Evolutionary conservation across 1,140 invertebrate genomes (phyloP).

Genomic region (Heliconius himera): DNA sequence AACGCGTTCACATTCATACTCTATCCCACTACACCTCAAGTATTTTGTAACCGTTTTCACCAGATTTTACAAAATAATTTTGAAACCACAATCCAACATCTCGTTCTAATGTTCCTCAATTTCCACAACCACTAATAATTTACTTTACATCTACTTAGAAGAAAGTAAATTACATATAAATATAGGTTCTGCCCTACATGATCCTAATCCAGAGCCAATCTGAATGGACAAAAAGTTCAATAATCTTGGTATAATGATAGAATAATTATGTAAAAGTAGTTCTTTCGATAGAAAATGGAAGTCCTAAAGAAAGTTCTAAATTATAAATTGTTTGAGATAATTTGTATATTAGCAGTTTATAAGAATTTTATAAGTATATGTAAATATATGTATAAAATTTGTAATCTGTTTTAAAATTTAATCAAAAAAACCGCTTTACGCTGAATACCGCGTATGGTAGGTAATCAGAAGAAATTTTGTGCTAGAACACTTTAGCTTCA

Average conservation of each 20-base stretch:
- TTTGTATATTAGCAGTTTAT: too few relatives aligned
- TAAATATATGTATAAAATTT: too few relatives aligned
- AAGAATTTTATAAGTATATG: too few relatives aligned
- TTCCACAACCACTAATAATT: not conserved
- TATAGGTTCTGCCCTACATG: constrained; percentile 20
- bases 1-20: too few relatives aligned
- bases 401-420: too few relatives aligned
- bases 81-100: not conserved
- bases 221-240: constrained; percentile 30
- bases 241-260: constrained; percentile 28
- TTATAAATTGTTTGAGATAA: not conserved
- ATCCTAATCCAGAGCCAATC: constrained; percentile 21
- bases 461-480: too few relatives aligned
- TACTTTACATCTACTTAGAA: not conserved
- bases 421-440: too few relatives aligned
- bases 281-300: constrained; percentile 9
- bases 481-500: too few relatives aligned
- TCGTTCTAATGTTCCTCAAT: not conserved
- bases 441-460: too few relatives aligned
- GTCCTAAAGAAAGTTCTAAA: not conserved
- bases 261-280: constrained; percentile 31
- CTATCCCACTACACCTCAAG: too few relatives aligned
- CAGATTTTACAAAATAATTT: too few relatives aligned
- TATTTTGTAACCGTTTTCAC: too few relatives aligned
- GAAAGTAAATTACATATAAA: constrained; percentile 13